phyloP scores from a whole-genome alignment of 2,888 invertebrate species.

The Ichneumoninae sp. region DNA sequence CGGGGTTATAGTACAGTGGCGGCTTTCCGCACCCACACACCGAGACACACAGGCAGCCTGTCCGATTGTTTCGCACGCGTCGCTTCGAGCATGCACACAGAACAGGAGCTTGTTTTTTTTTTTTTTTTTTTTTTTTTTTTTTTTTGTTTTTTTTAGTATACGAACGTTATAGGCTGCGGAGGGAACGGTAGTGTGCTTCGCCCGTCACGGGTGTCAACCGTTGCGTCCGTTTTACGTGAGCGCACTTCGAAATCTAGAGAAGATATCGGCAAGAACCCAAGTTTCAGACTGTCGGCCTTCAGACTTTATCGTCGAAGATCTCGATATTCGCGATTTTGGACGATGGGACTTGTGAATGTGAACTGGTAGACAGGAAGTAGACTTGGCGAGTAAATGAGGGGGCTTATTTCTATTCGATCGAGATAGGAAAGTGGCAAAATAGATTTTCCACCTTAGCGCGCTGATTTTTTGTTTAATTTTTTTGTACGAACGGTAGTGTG shows the following conservation, averaged over 20 bases:
- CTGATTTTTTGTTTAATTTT: background rate
- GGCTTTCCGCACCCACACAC: constrained; percentile 30
- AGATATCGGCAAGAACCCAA: constrained; percentile 35
- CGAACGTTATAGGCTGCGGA: background rate
- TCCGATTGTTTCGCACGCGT: constrained; percentile 53
- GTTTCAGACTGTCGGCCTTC: constrained; percentile 64
- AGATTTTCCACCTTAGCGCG: background rate
- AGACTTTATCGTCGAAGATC: constrained; percentile 30
- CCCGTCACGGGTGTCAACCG: constrained; percentile 74
- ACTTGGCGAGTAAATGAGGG: background rate
- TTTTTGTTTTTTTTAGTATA: background rate
- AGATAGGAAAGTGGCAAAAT: background rate
- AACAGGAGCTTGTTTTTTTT: background rate
- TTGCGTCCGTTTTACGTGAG: constrained; percentile 76
- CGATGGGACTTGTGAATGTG: too few relatives aligned
- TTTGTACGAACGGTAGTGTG: background rate
- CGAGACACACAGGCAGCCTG: constrained; percentile 12
- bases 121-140: background rate
- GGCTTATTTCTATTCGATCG: background rate
- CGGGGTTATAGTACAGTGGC: constrained; percentile 57
- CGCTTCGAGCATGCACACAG: constrained; percentile 7
- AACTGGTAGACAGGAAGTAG: background rate
- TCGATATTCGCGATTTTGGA: constrained; percentile 8
- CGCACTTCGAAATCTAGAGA: constrained; percentile 71
- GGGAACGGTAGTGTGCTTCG: constrained; percentile 19